Evolutionary conservation across 1,140 invertebrate species (phyloP), one percentile per base, ranked within the genome.

Genomic region (Meloidogyne floridensis): DNA sequence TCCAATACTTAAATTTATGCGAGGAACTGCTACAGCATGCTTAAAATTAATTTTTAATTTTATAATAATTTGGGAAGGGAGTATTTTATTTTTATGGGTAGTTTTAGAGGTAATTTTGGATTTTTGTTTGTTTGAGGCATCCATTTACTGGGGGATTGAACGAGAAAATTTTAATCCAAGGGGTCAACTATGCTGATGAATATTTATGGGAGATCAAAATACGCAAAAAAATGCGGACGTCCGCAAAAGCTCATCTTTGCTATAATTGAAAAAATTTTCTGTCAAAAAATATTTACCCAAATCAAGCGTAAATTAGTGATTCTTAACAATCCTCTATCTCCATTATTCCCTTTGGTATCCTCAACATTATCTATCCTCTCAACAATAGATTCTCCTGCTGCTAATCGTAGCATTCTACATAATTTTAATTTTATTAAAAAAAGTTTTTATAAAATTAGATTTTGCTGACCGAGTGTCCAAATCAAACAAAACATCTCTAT

Each of bases 331-430:
- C 93, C 96, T 87, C 93, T 93, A 89, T 96, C 95, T 2, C 96
- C 96, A 84, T 94, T 94, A 91, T 98, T 98, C 3, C 96, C 97
- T 92, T 98, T 98, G 0, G 95, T 96, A 88, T 99, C 97, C 92
- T 99, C 97, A 73, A 98, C 94, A 72, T 95, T 93, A 88, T 97
- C 95, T 43, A 98, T 92, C 84, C 93, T 93, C 89, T 98, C 96
- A 82, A 98, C 94, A 11, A 97, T 91, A 88, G 94, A 94, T 92
- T 98, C 97, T 15, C 85, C 85, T 7, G 75, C 47, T 13, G 77
- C 86, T 71, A 86, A 72, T 20, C 80, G 74, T 13, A 87, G 47
- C 69, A 53, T 42, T 80, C 85, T 86, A 69, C 71, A 74, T 54
- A 47, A 47, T 11, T 82, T 84, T 59, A 18, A 11, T 84, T 73